Conservation (phyloP, 2,113 vertebrate species). For the Protobothrops flavoviridis region DNA sequence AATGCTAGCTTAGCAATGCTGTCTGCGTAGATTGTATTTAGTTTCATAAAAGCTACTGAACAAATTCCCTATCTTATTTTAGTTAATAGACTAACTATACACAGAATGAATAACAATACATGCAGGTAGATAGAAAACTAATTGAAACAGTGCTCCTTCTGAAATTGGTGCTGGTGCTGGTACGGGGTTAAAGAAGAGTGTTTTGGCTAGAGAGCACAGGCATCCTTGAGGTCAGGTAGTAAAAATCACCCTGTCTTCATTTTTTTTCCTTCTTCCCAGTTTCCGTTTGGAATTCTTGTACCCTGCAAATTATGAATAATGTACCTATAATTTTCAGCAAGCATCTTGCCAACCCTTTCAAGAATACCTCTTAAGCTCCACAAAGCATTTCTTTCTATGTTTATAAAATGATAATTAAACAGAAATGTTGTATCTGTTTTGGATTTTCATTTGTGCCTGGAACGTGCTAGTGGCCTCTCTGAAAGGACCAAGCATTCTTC, state of each 20-base stretch:
- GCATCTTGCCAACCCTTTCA: not conserved
- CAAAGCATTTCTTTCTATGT: not conserved
- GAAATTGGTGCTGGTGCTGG: not conserved
- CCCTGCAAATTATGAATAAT: not conserved
- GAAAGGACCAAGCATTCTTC: not conserved
- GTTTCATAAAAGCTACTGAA: not conserved
- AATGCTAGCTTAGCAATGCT: not conserved
- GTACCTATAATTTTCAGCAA: not conserved
- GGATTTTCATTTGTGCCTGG: not conserved
- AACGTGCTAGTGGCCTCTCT: not conserved
- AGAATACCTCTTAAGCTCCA: not conserved
- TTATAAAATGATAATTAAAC: not conserved
- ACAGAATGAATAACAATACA: not conserved
- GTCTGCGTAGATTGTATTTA: not conserved
- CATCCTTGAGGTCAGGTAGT: not conserved
- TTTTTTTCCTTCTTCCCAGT: not conserved
- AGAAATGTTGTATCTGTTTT: not conserved
- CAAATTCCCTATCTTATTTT: not conserved
- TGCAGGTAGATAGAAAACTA: not conserved
- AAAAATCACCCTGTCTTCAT: not conserved
- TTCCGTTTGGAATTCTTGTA: not conserved
- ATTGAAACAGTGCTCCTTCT: not conserved
- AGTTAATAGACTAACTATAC: not conserved
- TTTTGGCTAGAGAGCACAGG: not conserved
- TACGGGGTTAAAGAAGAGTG: not conserved